phyloP scores from a whole-genome alignment of 2,113 vertebrate genomes.

The Vulpes ferrilata region DNA sequence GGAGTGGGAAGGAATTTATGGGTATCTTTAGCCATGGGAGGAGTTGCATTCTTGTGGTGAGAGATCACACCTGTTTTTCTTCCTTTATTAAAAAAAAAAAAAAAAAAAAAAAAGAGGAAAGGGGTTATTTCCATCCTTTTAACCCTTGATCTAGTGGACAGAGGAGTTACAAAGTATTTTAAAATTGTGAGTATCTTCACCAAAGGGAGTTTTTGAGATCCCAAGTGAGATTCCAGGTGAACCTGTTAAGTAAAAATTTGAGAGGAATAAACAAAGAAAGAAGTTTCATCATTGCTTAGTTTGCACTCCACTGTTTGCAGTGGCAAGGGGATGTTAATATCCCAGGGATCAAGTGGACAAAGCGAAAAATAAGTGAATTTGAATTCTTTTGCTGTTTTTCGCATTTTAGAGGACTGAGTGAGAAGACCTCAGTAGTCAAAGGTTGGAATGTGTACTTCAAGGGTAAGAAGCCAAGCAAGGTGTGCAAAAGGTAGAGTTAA shows the following conservation, averaged over 20 bases:
- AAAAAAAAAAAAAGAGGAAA: neutral
- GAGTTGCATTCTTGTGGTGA: neutral
- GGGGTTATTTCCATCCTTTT: neutral
- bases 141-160: neutral
- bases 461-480: neutral
- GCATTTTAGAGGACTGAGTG: neutral
- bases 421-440: neutral
- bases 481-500: neutral
- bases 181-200: neutral
- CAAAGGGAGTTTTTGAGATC: neutral
- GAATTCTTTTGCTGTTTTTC: neutral
- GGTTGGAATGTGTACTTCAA: neutral
- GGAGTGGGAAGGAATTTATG: neutral
- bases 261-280: neutral
- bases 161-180: neutral
- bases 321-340: neutral
- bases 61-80: neutral
- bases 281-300: neutral
- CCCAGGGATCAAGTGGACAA: neutral
- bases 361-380: neutral
- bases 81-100: neutral
- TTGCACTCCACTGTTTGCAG: neutral
- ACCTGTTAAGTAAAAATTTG: neutral
- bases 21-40: neutral
- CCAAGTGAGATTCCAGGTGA: neutral